These are phyloP conservation scores for Epirrita christyi DNA, from an alignment of 2,888 invertebrate genomes.

Conservation along the genomic window DNA sequence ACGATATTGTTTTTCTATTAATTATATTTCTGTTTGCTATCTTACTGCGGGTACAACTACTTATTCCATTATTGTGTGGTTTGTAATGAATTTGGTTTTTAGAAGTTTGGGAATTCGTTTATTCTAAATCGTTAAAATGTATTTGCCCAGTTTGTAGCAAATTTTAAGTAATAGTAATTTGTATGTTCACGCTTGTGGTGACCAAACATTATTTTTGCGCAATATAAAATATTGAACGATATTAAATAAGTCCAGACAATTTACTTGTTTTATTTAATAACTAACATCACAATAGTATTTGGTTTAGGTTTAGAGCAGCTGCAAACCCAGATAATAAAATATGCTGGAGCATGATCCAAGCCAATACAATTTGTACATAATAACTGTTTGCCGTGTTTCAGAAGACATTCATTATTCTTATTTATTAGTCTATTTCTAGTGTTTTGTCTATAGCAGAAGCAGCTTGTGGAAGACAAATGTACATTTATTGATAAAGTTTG, in stretches of 20 bases:
- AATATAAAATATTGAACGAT: slow-evolving; percentile 68
- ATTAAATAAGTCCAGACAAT: slow-evolving; percentile 68
- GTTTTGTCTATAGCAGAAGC: too few relatives aligned
- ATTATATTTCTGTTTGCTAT: too few relatives aligned
- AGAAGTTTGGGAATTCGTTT: slow-evolving; percentile 12
- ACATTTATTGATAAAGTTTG: too few relatives aligned
- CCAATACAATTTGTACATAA: too few relatives aligned
- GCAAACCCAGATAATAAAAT: too few relatives aligned
- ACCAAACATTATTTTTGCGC: slow-evolving; percentile 75
- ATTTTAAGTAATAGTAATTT: slow-evolving; percentile 61
- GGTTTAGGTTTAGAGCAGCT: not conserved
- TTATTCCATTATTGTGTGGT: slow-evolving; percentile 10
- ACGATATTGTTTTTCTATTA: too few relatives aligned
- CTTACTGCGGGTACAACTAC: not conserved
- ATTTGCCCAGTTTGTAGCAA: slow-evolving; percentile 59
- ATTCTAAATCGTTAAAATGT: slow-evolving; percentile 38
- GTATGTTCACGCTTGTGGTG: slow-evolving; percentile 71
- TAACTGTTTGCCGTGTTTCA: too few relatives aligned
- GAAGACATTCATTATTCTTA: too few relatives aligned
- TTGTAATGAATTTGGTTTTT: slow-evolving; percentile 15
- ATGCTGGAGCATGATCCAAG: too few relatives aligned
- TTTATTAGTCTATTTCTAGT: too few relatives aligned
- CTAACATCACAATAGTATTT: slow-evolving; percentile 9
- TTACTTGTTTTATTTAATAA: slow-evolving; percentile 44
- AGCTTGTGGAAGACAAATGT: too few relatives aligned